Conservation (phyloP, 2,888 invertebrate genomes). For the Cosmopolites sordidus region DNA sequence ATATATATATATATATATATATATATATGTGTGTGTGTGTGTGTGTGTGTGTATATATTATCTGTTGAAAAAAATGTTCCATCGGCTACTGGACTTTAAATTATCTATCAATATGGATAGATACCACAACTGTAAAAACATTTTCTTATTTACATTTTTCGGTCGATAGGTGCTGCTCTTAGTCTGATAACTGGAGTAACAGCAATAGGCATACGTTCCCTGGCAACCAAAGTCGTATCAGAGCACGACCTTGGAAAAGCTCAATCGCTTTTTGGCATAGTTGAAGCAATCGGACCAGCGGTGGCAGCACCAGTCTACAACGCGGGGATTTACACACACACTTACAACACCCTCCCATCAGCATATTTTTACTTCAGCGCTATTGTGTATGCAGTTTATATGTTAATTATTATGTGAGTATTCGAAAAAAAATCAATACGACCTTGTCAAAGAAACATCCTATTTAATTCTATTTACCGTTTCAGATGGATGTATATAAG, state of each 20-base stretch:
- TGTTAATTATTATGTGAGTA: constrained; percentile 36
- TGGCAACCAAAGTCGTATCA: constrained; percentile 45
- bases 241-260: constrained; percentile 46
- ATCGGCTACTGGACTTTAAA: too few species aligned
- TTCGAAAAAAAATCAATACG: too few species aligned
- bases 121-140: too few species aligned
- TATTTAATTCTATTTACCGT: constrained; percentile 14
- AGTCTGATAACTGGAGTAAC: constrained; percentile 44
- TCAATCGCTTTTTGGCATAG: constrained; percentile 57
- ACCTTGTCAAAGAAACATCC: too few species aligned
- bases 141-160: too few species aligned
- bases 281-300: constrained; percentile 56
- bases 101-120: too few species aligned
- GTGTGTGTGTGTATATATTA: too few species aligned
- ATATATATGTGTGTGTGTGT: too few species aligned
- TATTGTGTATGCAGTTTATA: constrained; percentile 31
- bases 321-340: constrained; percentile 51
- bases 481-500: constrained; percentile 29
- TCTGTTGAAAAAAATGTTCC: too few species aligned
- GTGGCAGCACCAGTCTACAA: constrained; percentile 57
- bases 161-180: constrained; percentile 36
- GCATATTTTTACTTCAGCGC: constrained; percentile 56
- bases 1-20: too few species aligned
- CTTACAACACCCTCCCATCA: constrained; percentile 52
- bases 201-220: constrained; percentile 42